phyloP scores from a whole-genome alignment of 2,888 invertebrate genomes.

The Octonoba sinensis region DNA sequence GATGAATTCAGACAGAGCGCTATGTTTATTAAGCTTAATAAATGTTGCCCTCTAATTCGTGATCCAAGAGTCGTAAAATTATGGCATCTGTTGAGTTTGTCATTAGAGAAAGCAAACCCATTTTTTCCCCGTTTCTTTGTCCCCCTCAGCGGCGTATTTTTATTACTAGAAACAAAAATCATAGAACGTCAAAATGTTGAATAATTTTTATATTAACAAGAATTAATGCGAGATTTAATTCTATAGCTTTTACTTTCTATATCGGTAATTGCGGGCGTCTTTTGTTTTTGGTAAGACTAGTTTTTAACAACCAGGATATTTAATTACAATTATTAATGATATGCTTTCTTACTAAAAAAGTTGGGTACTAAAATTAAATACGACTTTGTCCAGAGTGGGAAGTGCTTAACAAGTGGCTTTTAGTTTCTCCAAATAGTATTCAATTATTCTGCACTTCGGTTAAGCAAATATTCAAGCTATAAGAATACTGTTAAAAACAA shows the following conservation, averaged over 20 bases:
- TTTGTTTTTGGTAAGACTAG: background rate
- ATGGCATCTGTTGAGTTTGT: constrained; percentile 12
- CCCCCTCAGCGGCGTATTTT: constrained; percentile 33
- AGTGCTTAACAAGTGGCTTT: too few relatives aligned
- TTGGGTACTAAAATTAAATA: too few relatives aligned
- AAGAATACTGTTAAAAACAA: too few relatives aligned
- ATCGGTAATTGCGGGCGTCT: background rate
- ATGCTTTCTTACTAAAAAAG: too few relatives aligned
- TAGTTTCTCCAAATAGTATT: too few relatives aligned
- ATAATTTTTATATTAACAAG: constrained; percentile 50
- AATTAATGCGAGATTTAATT: constrained; percentile 22
- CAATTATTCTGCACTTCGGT: too few relatives aligned
- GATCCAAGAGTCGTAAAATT: constrained; percentile 31
- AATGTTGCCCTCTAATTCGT: constrained; percentile 34
- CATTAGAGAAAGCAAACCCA: constrained; percentile 27
- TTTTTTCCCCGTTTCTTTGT: constrained; percentile 35
- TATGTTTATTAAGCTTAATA: constrained; percentile 49
- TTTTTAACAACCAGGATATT: background rate
- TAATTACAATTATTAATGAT: too few relatives aligned
- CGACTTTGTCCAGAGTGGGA: too few relatives aligned
- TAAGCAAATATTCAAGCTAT: too few relatives aligned
- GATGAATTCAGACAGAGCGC: background rate
- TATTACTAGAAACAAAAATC: constrained; percentile 20
- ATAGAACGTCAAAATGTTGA: constrained; percentile 15
- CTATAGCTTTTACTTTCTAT: background rate